Base-by-base conservation (phyloP, 2,797 vertebrate genomes). In the Spinus olivaceus region DNA sequence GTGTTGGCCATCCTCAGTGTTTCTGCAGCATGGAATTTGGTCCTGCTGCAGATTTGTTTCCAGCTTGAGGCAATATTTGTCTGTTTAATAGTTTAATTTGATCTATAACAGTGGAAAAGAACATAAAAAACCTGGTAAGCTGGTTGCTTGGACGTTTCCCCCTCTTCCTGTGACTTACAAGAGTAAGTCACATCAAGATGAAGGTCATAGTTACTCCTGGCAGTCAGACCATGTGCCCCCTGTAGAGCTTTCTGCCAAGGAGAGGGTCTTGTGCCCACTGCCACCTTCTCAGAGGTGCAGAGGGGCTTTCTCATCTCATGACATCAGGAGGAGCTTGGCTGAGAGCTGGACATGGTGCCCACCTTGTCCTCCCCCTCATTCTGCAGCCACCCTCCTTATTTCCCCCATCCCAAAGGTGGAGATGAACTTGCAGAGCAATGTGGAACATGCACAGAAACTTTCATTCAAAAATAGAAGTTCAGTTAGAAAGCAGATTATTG, bases 11-110 rank as follows among this genome's bases (percentile, higher is more conserved):
- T 17, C 39, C 61, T 78, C 66, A 54, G 23, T 49, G 23, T 74
- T 88, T 84, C 66, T 81, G 54, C 47, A 77, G 60, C 22, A 39
- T 7, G 7, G 51, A 82, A 66, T 30, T 50, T 25, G 7, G 13
- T 53, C 82, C 51, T 51, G 6, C 41, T 86, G 60, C 4, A 5
- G 27, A 41, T 78, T 81, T 32, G 3, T 71, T 81, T 21, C 35
- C 35, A 25, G 44, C 44, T 77, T 83, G 57, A 54, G 33, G 28
- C 39, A 20, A 7, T 9, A 6, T 32, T 21, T 0, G 0, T 24
- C 59, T 74, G 22, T 67, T 91, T 86, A 86, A 49, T 59, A 35
- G 47, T 60, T 76, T 67, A 50, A 39, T 88, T 88, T 65, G 84
- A 47, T 30, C 47, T 93, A 47, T 4, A 79, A 21, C 39, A 81